A percentile compares a stretch with the other conserved stretches of the same genome.
Conservation (phyloP, 2,888 invertebrate species). For the Nymphalis urticae region DNA sequence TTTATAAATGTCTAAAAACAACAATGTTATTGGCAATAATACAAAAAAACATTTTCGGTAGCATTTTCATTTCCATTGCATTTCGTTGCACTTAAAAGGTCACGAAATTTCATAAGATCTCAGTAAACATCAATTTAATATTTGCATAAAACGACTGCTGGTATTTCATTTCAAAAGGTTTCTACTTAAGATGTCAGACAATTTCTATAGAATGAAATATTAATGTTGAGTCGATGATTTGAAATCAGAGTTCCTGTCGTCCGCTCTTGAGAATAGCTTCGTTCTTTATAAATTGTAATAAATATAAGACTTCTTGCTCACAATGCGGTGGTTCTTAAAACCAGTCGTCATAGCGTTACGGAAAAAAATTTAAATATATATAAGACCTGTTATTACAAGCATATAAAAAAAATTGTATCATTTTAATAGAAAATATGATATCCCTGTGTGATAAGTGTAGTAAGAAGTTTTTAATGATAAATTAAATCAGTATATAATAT, state of each 20-base stretch:
- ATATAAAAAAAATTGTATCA: too few species aligned
- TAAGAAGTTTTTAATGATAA: too few species aligned
- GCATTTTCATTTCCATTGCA: too few species aligned
- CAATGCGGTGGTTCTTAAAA: neutral
- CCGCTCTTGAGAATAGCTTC: conserved; percentile 42
- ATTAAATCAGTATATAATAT: too few species aligned
- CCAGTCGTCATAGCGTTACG: neutral
- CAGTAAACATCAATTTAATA: neutral
- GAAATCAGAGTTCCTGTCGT: conserved; percentile 56
- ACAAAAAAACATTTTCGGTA: too few species aligned
- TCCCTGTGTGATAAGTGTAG: too few species aligned
- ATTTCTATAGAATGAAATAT: conserved; percentile 72
- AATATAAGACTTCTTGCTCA: conserved; percentile 7
- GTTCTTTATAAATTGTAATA: conserved; percentile 13
- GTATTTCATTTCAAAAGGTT: conserved; percentile 56
- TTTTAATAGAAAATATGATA: too few species aligned
- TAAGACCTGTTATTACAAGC: too few species aligned
- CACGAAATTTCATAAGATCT: neutral
- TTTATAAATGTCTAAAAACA: too few species aligned
- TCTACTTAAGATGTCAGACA: conserved; percentile 60
- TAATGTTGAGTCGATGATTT: conserved; percentile 64
- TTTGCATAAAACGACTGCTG: conserved; percentile 35
- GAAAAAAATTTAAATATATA: too few species aligned
- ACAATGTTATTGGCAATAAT: too few species aligned
- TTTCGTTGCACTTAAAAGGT: too few species aligned